These are phyloP conservation scores for Polypterus senegalus DNA, from an alignment of 2,113 vertebrate species.

Conservation along the genomic window DNA sequence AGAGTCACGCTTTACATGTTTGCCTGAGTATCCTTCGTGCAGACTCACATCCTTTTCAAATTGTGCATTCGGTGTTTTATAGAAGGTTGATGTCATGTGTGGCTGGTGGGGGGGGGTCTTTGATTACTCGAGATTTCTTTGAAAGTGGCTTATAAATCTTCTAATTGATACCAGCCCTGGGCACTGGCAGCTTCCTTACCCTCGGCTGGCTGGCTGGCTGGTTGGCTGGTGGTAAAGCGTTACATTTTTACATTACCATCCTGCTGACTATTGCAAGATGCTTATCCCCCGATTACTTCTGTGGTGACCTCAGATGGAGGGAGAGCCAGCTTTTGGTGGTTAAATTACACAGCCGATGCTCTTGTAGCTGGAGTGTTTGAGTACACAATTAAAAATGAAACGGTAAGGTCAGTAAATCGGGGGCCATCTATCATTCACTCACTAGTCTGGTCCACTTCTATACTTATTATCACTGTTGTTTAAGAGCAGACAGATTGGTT, in stretches of 20 bases:
- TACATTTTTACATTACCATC: slow-evolving; percentile 6
- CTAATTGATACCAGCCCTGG: slow-evolving; percentile 47
- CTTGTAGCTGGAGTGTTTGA: slow-evolving; percentile 4
- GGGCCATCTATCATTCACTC: background rate
- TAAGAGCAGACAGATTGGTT: too few relatives aligned
- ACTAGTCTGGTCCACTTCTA: too few relatives aligned
- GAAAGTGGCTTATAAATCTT: slow-evolving; percentile 29
- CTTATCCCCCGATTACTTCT: slow-evolving; percentile 7
- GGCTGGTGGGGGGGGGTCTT: slow-evolving; percentile 27
- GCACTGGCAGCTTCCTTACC: slow-evolving; percentile 4
- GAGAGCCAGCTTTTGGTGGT: slow-evolving; percentile 11
- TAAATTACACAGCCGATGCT: slow-evolving; percentile 3
- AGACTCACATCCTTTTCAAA: too few relatives aligned
- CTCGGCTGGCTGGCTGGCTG: background rate
- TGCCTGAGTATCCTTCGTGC: too few relatives aligned
- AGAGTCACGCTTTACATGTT: too few relatives aligned
- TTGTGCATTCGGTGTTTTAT: too few relatives aligned
- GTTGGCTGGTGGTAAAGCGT: slow-evolving; percentile 7
- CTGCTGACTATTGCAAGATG: slow-evolving; percentile 15
- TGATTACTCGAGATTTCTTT: slow-evolving; percentile 41
- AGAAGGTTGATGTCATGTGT: slow-evolving; percentile 35
- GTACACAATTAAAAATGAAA: background rate
- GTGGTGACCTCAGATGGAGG: slow-evolving; percentile 17
- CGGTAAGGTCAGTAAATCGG: background rate
- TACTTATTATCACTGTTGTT: too few relatives aligned